Conservation (phyloP, 2,888 invertebrate species). For the Biston stratarius region DNA sequence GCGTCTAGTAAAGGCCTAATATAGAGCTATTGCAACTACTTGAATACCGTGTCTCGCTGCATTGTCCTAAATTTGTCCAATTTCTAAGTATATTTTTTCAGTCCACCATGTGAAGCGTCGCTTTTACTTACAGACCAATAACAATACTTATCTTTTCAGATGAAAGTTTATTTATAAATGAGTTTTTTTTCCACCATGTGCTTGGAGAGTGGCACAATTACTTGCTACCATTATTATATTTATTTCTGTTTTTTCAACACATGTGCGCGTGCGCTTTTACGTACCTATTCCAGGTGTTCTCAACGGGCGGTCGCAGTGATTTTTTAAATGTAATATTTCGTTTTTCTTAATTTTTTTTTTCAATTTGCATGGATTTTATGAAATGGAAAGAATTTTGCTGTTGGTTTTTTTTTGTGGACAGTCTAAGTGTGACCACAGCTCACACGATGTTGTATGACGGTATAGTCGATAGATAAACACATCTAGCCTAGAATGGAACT, state of each 20-base stretch:
- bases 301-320: slow-evolving; percentile 55
- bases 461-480: too few relatives aligned
- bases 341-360: too few relatives aligned
- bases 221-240: slow-evolving; percentile 77
- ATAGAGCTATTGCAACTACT: too few relatives aligned
- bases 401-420: too few relatives aligned
- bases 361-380: too few relatives aligned
- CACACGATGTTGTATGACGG: too few relatives aligned
- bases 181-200: slow-evolving; percentile 67
- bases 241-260: slow-evolving; percentile 75
- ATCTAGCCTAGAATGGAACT: too few relatives aligned
- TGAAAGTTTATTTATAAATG: slow-evolving; percentile 79
- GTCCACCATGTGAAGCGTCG: not conserved
- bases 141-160: slow-evolving; percentile 59
- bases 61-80: too few relatives aligned
- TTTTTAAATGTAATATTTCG: not conserved
- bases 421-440: too few relatives aligned
- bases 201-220: slow-evolving; percentile 79
- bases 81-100: not conserved
- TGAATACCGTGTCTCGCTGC: too few relatives aligned
- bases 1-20: too few relatives aligned
- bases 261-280: slow-evolving; percentile 73
- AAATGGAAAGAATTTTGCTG: too few relatives aligned
- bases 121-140: slow-evolving; percentile 1
- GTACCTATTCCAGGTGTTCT: slow-evolving; percentile 50